phyloP scores from a whole-genome alignment of 2,113 vertebrate genomes.

The Helogale parvula region DNA sequence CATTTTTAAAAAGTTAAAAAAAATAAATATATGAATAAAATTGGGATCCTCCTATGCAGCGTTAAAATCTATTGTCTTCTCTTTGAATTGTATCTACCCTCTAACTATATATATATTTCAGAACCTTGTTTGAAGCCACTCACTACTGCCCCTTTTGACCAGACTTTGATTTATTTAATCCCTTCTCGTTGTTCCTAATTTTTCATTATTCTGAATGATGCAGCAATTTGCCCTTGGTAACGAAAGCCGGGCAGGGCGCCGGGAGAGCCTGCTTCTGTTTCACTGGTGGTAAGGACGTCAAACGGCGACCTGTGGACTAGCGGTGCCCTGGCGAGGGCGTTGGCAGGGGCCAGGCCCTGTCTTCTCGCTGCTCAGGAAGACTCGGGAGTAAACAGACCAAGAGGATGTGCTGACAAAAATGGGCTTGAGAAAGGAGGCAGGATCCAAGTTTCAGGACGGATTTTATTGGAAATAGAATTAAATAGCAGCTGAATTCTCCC shows the following conservation, averaged over 20 bases:
- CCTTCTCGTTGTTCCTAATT: constrained; percentile 4
- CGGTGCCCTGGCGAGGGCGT: accelerated
- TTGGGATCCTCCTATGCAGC: background rate
- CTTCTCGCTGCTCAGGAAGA: background rate
- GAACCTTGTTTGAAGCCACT: background rate
- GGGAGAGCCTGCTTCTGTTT: background rate
- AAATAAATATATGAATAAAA: background rate
- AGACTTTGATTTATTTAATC: constrained; percentile 27
- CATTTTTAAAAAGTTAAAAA: too few relatives aligned
- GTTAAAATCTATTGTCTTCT: background rate
- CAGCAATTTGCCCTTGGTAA: constrained; percentile 28
- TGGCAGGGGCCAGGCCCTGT: background rate
- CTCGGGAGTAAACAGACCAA: background rate
- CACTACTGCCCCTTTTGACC: background rate
- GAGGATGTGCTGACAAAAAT: background rate
- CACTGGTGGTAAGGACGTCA: background rate
- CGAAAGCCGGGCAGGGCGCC: background rate
- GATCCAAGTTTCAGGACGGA: background rate
- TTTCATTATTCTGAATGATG: constrained; percentile 37
- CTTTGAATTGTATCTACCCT: background rate
- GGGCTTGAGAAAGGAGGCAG: background rate
- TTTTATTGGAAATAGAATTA: background rate
- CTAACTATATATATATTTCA: background rate
- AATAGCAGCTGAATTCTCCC: constrained; percentile 14
- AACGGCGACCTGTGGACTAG: accelerated